Evolutionary conservation across 2,888 invertebrate species (phyloP).

Genomic region (Leucophenga maculata): DNA sequence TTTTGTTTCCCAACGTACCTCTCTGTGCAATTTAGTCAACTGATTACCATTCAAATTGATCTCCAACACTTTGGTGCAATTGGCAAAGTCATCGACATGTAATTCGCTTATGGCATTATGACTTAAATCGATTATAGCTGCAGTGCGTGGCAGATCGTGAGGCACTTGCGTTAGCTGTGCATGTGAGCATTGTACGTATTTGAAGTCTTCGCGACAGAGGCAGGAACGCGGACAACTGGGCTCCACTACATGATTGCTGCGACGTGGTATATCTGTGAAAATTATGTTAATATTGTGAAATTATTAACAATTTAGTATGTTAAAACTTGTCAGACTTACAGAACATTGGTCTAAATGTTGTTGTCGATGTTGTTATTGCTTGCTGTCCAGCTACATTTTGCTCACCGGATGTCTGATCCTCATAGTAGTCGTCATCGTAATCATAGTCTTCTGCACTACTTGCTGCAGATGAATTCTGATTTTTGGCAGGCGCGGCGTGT

Average conservation of each 20-base stretch:
- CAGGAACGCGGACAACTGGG: constrained; percentile 68
- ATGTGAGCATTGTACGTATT: constrained; percentile 73
- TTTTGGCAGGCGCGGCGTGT: constrained; percentile 54
- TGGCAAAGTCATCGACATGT: constrained; percentile 61
- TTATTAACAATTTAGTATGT: not conserved
- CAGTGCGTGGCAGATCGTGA: constrained; percentile 65
- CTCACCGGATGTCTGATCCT: constrained; percentile 36
- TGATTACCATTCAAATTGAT: constrained; percentile 67
- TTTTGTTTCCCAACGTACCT: constrained; percentile 50
- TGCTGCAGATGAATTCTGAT: constrained; percentile 43
- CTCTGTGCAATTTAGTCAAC: constrained; percentile 59
- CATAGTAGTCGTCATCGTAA: constrained; percentile 57
- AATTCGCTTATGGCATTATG: constrained; percentile 66
- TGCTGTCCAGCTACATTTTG: constrained; percentile 21
- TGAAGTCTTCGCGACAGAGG: constrained; percentile 65
- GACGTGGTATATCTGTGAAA: constrained; percentile 59
- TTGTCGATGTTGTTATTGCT: constrained; percentile 52
- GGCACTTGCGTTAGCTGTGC: constrained; percentile 74
- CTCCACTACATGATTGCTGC: constrained; percentile 65
- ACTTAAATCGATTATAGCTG: constrained; percentile 68
- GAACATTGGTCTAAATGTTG: constrained; percentile 57
- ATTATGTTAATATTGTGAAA: not conserved
- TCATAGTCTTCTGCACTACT: constrained; percentile 52
- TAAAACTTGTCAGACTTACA: constrained; percentile 41
- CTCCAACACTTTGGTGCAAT: constrained; percentile 63